Conservation (phyloP, 2,797 vertebrate genomes). For the Psittacula echo region DNA sequence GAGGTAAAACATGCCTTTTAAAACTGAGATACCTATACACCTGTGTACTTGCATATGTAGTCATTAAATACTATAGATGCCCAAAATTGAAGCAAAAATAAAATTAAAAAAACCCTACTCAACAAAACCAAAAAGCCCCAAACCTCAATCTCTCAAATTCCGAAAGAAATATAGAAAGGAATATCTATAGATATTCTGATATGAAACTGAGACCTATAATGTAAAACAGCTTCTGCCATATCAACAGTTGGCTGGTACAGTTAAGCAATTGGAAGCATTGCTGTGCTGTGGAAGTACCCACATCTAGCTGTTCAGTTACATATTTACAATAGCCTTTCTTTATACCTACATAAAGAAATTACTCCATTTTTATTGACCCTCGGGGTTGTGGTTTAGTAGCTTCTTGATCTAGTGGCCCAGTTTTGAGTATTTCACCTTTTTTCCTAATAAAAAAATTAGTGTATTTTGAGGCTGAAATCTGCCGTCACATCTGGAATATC, state of each 20-base stretch:
- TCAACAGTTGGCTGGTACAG: background rate
- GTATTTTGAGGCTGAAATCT: constrained; percentile 19
- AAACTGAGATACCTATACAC: constrained; percentile 11
- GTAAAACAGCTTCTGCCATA: background rate
- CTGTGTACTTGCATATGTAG: constrained; percentile 15
- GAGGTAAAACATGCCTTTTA: constrained; percentile 39
- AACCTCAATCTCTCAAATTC: constrained; percentile 7
- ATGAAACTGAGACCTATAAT: background rate
- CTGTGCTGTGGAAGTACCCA: background rate
- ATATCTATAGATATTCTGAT: background rate
- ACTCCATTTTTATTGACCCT: constrained; percentile 19
- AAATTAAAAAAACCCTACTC: background rate
- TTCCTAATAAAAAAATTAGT: constrained; percentile 24
- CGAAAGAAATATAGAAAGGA: background rate
- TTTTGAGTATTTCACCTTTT: constrained; percentile 41
- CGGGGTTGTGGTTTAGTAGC: constrained; percentile 20
- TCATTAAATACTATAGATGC: constrained; percentile 30
- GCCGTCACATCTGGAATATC: constrained; percentile 16
- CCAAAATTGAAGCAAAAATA: background rate
- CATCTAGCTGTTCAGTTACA: background rate
- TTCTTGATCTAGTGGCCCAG: constrained; percentile 25
- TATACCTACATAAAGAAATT: background rate
- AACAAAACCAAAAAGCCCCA: background rate
- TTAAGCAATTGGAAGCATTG: constrained; percentile 2
- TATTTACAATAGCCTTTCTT: constrained; percentile 1